These are phyloP conservation scores for Sylvicapra grimmia DNA, from an alignment of 2,113 vertebrate species.

Conservation along the genomic window DNA sequence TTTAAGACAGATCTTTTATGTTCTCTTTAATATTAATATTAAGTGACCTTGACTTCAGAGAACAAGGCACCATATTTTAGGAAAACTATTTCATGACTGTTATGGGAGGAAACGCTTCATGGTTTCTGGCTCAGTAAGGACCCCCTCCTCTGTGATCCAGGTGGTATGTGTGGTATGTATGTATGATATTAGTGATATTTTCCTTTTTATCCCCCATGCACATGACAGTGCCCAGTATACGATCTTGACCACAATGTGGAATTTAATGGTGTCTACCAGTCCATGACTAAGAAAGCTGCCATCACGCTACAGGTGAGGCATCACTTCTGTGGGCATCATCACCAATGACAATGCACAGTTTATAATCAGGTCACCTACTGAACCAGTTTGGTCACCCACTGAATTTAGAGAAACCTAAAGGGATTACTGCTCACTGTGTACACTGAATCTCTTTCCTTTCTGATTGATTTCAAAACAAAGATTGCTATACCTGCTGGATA, in stretches of 20 bases:
- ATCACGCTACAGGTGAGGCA: constrained; percentile 84
- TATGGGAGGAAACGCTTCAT: background rate
- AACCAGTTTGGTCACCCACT: background rate
- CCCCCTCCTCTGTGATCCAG: background rate
- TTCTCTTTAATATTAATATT: background rate
- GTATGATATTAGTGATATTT: background rate
- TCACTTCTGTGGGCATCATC: background rate
- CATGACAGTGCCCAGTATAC: constrained; percentile 84
- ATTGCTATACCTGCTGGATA: background rate
- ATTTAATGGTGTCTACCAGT: constrained; percentile 85
- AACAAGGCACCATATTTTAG: background rate
- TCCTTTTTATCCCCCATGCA: background rate
- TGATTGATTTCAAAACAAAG: background rate
- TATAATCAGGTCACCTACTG: background rate
- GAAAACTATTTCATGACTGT: background rate
- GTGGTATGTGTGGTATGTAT: too few species aligned
- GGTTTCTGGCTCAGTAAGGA: background rate
- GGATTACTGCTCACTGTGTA: background rate
- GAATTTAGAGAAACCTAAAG: background rate
- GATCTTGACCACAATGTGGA: constrained; percentile 86
- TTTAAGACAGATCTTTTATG: background rate
- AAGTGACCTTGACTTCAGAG: background rate
- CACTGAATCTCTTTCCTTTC: background rate
- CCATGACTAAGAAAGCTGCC: constrained; percentile 85
- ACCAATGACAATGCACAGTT: background rate